These are phyloP conservation scores for Micromys minutus DNA, from an alignment of 2,113 vertebrate species.

Conservation along the genomic window DNA sequence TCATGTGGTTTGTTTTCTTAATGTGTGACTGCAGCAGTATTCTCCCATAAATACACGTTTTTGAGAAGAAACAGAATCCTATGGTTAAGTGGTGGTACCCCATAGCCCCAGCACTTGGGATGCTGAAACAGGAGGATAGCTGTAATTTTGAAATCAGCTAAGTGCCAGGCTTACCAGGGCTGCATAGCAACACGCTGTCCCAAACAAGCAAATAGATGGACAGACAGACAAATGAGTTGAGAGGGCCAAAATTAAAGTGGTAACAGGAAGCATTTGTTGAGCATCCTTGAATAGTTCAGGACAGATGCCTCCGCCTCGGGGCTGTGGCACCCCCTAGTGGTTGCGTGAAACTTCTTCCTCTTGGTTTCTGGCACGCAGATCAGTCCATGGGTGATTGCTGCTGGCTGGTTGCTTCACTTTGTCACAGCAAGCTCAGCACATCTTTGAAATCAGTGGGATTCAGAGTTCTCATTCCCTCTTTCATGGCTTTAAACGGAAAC, in stretches of 20 bases:
- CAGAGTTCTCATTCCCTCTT: conserved; percentile 25
- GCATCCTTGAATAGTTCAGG: rapidly evolving
- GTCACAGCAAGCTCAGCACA: not conserved
- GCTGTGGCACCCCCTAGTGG: conserved; percentile 78
- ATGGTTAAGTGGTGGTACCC: not conserved
- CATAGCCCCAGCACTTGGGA: not conserved
- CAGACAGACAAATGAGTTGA: not conserved
- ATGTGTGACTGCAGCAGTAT: not conserved
- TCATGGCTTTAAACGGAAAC: not conserved
- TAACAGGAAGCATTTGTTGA: not conserved
- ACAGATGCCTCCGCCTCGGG: conserved; percentile 42
- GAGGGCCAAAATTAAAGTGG: not conserved
- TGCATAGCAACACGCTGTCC: not conserved
- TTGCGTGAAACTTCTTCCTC: not conserved
- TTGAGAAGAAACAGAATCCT: not conserved
- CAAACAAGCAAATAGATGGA: not conserved
- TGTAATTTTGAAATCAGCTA: not conserved
- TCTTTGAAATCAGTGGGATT: conserved; percentile 64
- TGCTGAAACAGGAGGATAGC: no score
- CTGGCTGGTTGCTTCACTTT: conserved; percentile 26
- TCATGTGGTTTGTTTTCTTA: not conserved
- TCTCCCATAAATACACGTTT: not conserved
- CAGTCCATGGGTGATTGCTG: not conserved
- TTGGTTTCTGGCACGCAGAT: not conserved
- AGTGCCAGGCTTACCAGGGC: not conserved